These are phyloP conservation scores for Anarrhichthys ocellatus DNA, from an alignment of 2,113 vertebrate species.

Conservation along the genomic window DNA sequence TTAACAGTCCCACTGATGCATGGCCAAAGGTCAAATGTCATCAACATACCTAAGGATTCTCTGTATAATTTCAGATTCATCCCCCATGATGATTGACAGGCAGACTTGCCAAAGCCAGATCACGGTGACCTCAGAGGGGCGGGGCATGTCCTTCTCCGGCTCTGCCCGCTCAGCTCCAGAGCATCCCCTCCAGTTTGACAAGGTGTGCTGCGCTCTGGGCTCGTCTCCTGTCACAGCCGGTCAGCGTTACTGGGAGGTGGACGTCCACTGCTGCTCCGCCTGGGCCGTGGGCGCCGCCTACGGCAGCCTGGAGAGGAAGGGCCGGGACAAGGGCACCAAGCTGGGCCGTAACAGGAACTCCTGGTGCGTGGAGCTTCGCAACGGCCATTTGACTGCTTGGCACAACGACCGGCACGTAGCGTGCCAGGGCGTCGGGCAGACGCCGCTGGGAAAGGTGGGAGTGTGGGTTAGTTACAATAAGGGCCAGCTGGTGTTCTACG, in stretches of 20 bases:
- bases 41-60: background rate
- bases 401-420: constrained; percentile 78
- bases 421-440: constrained; percentile 54
- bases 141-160: constrained; percentile 57
- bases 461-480: constrained; percentile 79
- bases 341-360: constrained; percentile 83
- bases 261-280: constrained; percentile 75
- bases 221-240: constrained; percentile 53
- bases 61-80: constrained; percentile 60
- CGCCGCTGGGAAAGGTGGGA: constrained; percentile 62
- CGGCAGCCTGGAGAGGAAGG: constrained; percentile 76
- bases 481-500: constrained; percentile 79
- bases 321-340: constrained; percentile 76
- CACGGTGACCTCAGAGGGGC: constrained; percentile 63
- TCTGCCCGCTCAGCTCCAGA: constrained; percentile 1
- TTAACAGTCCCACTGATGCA: background rate
- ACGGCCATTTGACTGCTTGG: constrained; percentile 72
- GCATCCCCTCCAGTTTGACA: constrained; percentile 82
- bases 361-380: constrained; percentile 81
- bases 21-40: background rate
- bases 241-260: constrained; percentile 81
- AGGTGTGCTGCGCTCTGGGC: constrained; percentile 79
- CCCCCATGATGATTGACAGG: constrained; percentile 68
- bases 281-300: constrained; percentile 84
- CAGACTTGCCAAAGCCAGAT: constrained; percentile 77